Base-by-base conservation (phyloP, 1,140 invertebrate genomes). In the Zaprionus lachaisei region DNA sequence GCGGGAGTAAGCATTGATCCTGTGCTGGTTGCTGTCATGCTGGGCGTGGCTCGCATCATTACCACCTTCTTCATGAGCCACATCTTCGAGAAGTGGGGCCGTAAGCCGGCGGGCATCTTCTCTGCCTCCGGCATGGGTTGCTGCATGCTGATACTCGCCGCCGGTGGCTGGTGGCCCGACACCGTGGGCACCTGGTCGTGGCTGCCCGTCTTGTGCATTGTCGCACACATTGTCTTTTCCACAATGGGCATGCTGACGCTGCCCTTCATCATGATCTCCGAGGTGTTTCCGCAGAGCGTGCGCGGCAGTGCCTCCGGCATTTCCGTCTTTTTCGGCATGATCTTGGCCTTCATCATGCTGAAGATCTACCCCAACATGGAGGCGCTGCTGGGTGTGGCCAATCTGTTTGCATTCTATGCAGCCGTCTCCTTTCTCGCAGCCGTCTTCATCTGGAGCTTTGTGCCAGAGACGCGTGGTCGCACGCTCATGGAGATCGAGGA, bases 391-490 rank as follows among this genome's bases (percentile, higher is more conserved):
- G 95, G 95, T 2, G 94, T 94, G 7, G 93, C 94, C 34, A 96
- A 95, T 14, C 94, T 95, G 0, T 98, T 97, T 83, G 95, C 95
- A 79, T 95, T 97, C 76, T 98, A 96, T 92, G 95, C 95, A 0
- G 84, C 92, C 1, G 87, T 97, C 9, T 95, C 96, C 1, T 84
- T 96, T 0, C 12, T 96, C 1, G 96, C 96, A 1, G 94, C 95
- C 0, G 74, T 97, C 4, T 96, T 97, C 81, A 94, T 97, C 0
- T 89, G 93, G 2, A 91, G 95, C 22, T 95, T 95, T 41, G 92
- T 98, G 5, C 97, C 97, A 0, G 97, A 98, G 92, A 98, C 97
- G 5, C 96, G 95, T 76, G 97, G 96, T 0, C 96, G 96, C 77
- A 95, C 94, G 0, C 93, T 97, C 15, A 94, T 95, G 44, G 96